Percentiles rank a stretch among this genome's conserved stretches.
phyloP scores from a whole-genome alignment of 2,888 invertebrate genomes.

The Horisme vitalbata region DNA sequence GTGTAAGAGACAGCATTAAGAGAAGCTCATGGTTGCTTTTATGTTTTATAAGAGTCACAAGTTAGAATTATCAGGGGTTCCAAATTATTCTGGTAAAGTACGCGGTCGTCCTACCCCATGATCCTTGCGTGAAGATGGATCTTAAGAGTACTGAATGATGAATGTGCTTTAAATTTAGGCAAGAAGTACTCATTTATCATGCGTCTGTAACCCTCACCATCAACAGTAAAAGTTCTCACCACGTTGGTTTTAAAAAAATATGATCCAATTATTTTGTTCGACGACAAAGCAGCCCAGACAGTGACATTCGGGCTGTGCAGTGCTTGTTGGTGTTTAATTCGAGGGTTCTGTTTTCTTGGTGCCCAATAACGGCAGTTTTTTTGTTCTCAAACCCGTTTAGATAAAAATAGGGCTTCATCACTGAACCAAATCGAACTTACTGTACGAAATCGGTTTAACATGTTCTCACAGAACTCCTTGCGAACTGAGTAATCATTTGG shows the following conservation, averaged over 20 bases:
- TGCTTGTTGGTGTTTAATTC: slow-evolving; percentile 1
- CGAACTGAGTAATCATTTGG: slow-evolving; percentile 1
- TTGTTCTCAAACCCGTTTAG: slow-evolving; percentile 14
- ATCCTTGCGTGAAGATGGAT: too few species aligned
- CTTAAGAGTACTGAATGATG: too few species aligned
- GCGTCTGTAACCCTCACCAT: too few species aligned
- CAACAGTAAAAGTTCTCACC: too few species aligned
- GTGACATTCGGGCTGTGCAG: slow-evolving; percentile 24
- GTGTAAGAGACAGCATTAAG: too few species aligned
- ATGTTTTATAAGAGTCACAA: too few species aligned
- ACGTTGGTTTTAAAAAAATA: slow-evolving; percentile 21
- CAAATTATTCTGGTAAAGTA: too few species aligned
- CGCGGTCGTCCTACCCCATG: too few species aligned
- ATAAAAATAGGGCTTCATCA: slow-evolving; percentile 1
- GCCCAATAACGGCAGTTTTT: slow-evolving; percentile 19
- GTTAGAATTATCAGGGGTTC: too few species aligned
- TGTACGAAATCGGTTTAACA: background rate
- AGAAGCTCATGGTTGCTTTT: too few species aligned
- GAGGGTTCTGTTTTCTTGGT: background rate
- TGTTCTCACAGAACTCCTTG: background rate
- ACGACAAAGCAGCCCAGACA: slow-evolving; percentile 28
- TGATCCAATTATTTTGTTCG: slow-evolving; percentile 26
- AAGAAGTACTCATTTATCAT: too few species aligned
- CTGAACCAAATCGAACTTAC: background rate
- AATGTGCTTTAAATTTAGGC: too few species aligned